Evolutionary conservation across 2,797 vertebrate genomes (phyloP).

Genomic region (Tadarida brasiliensis): DNA sequence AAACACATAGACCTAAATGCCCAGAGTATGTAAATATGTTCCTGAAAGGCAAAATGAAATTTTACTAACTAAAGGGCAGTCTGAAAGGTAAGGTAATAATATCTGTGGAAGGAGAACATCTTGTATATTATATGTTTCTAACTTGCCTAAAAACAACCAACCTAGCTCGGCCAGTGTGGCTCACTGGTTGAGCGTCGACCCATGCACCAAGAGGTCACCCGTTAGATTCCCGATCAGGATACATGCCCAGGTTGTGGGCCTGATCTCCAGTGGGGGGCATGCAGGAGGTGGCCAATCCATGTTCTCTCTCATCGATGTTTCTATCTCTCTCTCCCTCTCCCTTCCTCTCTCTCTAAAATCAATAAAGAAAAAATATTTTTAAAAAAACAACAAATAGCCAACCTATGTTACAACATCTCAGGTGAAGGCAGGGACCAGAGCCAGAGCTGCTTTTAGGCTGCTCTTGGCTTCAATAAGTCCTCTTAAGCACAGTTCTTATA

Average conservation of each 20-base stretch:
- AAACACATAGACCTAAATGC: not conserved
- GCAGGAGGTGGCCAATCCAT: too few species aligned
- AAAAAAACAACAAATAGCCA: not conserved
- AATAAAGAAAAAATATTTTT: too few species aligned
- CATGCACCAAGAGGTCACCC: too few species aligned
- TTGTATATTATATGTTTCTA: slow-evolving; percentile 20
- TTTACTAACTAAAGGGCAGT: not conserved
- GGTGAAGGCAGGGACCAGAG: not conserved
- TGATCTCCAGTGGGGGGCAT: too few species aligned
- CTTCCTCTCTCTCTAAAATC: too few species aligned
- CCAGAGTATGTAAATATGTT: not conserved
- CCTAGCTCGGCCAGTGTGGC: not conserved
- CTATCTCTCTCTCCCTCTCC: too few species aligned
- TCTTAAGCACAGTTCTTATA: not conserved
- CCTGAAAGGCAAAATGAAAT: not conserved
- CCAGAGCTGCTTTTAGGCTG: not conserved
- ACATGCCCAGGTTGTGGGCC: too few species aligned
- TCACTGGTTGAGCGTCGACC: too few species aligned
- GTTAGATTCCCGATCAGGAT: too few species aligned
- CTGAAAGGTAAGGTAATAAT: not conserved
- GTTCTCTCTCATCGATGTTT: too few species aligned
- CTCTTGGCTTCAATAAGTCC: not conserved
- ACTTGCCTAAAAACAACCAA: not conserved
- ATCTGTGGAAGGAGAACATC: not conserved
- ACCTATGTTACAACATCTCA: not conserved